These are phyloP conservation scores for Corythornis madagascariensis DNA, from an alignment of 2,113 vertebrate genomes.

Conservation along the genomic window DNA sequence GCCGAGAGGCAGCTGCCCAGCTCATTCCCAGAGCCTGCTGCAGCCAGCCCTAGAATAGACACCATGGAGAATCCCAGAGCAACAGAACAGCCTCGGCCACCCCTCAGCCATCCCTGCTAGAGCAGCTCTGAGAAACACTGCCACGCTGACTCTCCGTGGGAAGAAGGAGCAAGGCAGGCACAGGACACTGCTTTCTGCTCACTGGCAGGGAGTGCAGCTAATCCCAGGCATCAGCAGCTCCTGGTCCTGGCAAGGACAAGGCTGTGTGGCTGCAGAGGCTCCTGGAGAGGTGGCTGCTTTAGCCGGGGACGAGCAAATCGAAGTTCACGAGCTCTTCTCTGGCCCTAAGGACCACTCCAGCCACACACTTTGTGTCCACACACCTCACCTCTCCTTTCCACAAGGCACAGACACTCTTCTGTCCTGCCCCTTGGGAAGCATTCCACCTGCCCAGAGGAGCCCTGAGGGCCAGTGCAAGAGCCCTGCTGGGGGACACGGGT, in stretches of 20 bases:
- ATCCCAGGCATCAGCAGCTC: neutral
- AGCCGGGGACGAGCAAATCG: neutral
- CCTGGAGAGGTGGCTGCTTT: neutral
- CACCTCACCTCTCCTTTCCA: neutral
- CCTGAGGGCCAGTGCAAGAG: neutral
- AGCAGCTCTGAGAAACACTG: neutral
- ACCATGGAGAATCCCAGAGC: neutral
- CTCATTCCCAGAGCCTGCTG: slow-evolving; percentile 42
- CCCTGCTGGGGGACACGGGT: fast-evolving
- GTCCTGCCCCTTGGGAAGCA: neutral
- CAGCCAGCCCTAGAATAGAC: slow-evolving; percentile 48
- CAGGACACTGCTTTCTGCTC: neutral
- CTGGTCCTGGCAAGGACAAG: fast-evolving
- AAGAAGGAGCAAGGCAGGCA: neutral
- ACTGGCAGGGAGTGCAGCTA: fast-evolving
- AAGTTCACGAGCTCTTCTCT: neutral
- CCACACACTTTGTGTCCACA: neutral
- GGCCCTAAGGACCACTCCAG: neutral
- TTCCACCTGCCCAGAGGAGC: neutral
- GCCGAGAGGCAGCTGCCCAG: neutral
- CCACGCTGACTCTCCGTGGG: neutral
- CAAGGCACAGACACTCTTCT: neutral
- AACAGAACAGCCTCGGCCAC: neutral
- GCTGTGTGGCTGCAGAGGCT: neutral
- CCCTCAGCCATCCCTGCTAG: neutral